Evolutionary conservation across 2,113 vertebrate species (phyloP).

Genomic region (Pseudorectes ferrugineus): DNA sequence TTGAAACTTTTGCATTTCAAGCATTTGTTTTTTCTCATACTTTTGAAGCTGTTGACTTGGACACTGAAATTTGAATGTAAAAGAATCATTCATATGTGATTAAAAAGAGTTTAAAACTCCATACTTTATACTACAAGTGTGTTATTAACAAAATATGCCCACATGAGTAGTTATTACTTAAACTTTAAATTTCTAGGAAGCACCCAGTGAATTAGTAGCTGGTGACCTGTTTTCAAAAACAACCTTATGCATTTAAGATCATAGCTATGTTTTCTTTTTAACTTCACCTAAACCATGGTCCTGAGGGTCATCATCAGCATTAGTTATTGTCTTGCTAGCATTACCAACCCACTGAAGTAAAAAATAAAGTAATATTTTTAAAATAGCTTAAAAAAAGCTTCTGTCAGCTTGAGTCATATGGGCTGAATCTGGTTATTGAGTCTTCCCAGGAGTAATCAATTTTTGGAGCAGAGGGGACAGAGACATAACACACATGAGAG

Average conservation of each 20-base stretch:
- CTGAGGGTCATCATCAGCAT: not conserved
- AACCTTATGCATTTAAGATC: not conserved
- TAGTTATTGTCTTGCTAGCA: not conserved
- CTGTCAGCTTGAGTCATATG: not conserved
- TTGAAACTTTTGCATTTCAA: not conserved
- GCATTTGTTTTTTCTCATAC: accelerated
- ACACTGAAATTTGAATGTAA: not conserved
- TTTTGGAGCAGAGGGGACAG: not conserved
- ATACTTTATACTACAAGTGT: not conserved
- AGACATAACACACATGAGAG: not conserved
- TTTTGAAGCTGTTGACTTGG: not conserved
- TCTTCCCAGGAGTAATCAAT: not conserved
- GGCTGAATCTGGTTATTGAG: not conserved
- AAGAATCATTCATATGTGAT: not conserved
- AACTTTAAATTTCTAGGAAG: not conserved
- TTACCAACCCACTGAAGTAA: not conserved
- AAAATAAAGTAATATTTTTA: not conserved
- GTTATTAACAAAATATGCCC: not conserved
- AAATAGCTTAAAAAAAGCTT: not conserved
- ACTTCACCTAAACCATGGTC: not conserved
- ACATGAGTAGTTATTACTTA: not conserved
- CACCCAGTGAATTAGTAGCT: not conserved
- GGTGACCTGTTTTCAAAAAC: not conserved
- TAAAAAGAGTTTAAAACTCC: not conserved
- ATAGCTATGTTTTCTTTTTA: not conserved